These are phyloP conservation scores for Lasius fuliginosus DNA, from an alignment of 2,888 invertebrate genomes.

Conservation along the genomic window DNA sequence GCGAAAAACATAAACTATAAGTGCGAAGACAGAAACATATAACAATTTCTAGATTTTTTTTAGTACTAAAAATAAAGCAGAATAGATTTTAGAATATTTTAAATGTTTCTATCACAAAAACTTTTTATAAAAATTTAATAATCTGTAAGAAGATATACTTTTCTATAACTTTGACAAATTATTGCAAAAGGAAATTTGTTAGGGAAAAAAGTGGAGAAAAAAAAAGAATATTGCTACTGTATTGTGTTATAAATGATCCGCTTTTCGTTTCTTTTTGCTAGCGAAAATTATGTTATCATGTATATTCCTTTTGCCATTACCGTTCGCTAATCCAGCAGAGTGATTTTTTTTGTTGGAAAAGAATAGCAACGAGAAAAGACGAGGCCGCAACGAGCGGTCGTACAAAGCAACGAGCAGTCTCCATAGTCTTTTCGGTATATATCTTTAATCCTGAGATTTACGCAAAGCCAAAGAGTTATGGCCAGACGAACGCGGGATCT, in stretches of 20 bases:
- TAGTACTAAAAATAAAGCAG: neutral
- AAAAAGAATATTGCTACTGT: neutral
- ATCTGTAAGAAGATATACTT: neutral
- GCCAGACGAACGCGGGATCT: slow-evolving; percentile 38
- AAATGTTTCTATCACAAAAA: neutral
- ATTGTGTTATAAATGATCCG: neutral
- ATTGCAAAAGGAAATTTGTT: neutral
- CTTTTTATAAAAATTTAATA: neutral
- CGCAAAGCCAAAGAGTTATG: slow-evolving; percentile 57
- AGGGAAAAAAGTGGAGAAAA: neutral
- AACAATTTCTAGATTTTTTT: slow-evolving; percentile 4
- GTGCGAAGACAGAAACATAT: neutral
- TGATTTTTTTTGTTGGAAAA: slow-evolving; percentile 37
- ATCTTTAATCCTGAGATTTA: slow-evolving; percentile 67
- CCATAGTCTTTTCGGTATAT: slow-evolving; percentile 33
- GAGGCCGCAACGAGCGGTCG: slow-evolving; percentile 54
- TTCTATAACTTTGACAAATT: neutral
- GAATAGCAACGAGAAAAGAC: slow-evolving; percentile 44
- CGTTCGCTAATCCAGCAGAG: slow-evolving; percentile 34
- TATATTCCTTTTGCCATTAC: slow-evolving; percentile 19
- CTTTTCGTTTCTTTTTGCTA: neutral
- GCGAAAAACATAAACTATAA: neutral
- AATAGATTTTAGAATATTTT: neutral
- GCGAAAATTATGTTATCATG: neutral
- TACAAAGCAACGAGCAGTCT: slow-evolving; percentile 43